Evolutionary conservation across 2,113 vertebrate genomes (phyloP).

Genomic region (Campylomormyrus tamandua): DNA sequence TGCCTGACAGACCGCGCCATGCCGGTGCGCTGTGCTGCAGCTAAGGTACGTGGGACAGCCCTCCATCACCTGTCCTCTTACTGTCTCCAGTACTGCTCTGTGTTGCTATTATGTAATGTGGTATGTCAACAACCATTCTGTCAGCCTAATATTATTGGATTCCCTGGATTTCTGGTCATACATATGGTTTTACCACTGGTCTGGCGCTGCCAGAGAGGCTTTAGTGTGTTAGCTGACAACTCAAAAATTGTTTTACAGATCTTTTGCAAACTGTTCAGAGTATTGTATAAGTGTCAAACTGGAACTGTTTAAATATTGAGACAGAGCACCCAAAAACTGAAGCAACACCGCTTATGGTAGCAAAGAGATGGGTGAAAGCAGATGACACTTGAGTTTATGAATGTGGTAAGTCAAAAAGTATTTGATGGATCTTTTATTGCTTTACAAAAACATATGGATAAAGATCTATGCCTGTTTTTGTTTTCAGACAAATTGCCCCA

Average conservation of each 20-base stretch:
- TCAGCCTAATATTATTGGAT: background rate
- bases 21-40: constrained; percentile 86
- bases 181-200: background rate
- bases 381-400: background rate
- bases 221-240: background rate
- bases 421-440: background rate
- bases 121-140: background rate
- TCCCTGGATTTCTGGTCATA: background rate
- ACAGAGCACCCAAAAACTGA: background rate
- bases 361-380: background rate
- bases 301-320: background rate
- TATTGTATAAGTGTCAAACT: background rate
- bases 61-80: background rate
- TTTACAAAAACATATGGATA: background rate
- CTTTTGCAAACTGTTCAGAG: background rate
- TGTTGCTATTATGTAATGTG: background rate
- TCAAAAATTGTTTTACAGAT: background rate
- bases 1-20: constrained; percentile 86
- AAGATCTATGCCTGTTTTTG: background rate
- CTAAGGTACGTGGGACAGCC: constrained; percentile 65
- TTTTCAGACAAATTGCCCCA: background rate
- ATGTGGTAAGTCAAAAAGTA: background rate
- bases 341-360: background rate
- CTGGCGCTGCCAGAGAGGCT: background rate
- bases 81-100: background rate